phyloP scores from a whole-genome alignment of 1,140 invertebrate species.

The Platyura marginata region DNA sequence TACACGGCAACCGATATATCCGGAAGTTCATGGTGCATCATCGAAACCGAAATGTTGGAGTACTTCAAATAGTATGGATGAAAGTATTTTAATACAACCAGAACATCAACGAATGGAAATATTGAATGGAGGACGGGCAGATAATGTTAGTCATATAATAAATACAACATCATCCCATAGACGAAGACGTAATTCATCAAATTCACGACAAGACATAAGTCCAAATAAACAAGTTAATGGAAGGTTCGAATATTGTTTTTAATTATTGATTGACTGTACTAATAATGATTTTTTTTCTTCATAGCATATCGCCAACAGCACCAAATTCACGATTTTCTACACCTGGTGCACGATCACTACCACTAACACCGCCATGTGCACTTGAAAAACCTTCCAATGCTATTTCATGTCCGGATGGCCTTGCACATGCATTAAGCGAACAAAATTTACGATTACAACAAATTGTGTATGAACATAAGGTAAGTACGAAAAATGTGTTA shows the following conservation, averaged over 20 bases:
- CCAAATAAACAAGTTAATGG: slow-evolving; percentile 4
- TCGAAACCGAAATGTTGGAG: neutral
- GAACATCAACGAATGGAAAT: slow-evolving; percentile 10
- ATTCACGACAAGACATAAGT: slow-evolving; percentile 5
- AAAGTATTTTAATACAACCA: slow-evolving; percentile 10
- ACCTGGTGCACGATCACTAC: slow-evolving; percentile 14
- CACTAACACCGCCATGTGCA: slow-evolving; percentile 14
- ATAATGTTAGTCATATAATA: neutral
- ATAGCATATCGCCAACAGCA: neutral
- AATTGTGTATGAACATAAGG: slow-evolving; percentile 60
- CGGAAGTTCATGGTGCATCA: slow-evolving; percentile 13
- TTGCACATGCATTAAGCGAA: slow-evolving; percentile 56
- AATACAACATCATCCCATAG: slow-evolving; percentile 2
- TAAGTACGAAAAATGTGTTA: slow-evolving; percentile 13
- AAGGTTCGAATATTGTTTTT: too few relatives aligned
- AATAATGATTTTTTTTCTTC: too few relatives aligned
- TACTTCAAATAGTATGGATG: slow-evolving; percentile 5
- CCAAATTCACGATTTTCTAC: neutral
- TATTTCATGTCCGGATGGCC: slow-evolving; percentile 47
- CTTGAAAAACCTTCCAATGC: slow-evolving; percentile 13
- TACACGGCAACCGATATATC: slow-evolving; percentile 7
- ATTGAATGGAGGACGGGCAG: slow-evolving; percentile 7
- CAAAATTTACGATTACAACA: slow-evolving; percentile 60
- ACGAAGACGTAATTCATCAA: slow-evolving; percentile 7
- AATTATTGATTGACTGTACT: too few relatives aligned